Evolutionary conservation across 1,140 invertebrate genomes (phyloP).

Genomic region (Penaeus chinensis): DNA sequence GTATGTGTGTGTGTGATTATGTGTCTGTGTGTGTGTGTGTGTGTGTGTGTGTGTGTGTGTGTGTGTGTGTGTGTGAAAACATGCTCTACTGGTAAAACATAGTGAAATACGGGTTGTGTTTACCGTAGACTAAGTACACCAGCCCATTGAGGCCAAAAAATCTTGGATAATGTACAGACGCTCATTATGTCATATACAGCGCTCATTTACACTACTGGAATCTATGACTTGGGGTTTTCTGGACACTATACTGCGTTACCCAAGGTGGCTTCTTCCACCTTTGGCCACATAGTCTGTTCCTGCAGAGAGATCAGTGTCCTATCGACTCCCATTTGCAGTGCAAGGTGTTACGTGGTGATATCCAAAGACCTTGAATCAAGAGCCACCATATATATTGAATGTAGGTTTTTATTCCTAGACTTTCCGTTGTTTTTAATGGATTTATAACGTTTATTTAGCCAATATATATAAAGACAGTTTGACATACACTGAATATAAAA

Average conservation of each 20-base stretch:
- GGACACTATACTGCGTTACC: not conserved
- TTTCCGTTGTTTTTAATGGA: no score
- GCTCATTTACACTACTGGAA: conserved; percentile 58
- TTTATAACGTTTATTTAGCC: no score
- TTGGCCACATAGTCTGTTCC: not conserved
- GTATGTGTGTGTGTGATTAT: no score
- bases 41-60: no score
- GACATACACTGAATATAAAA: no score
- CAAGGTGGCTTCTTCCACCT: not conserved
- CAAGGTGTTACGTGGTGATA: not conserved
- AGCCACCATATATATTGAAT: not conserved
- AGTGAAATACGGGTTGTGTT: no score
- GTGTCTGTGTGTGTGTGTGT: no score
- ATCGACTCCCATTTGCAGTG: not conserved
- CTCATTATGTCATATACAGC: conserved; percentile 42
- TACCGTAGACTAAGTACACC: no score
- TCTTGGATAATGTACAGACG: conserved; percentile 36
- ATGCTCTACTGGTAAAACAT: no score
- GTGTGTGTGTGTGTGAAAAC: no score
- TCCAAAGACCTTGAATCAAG: not conserved
- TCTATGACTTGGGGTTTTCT: conserved; percentile 25
- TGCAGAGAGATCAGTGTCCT: not conserved
- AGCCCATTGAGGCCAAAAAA: conserved; percentile 16
- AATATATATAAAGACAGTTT: no score
- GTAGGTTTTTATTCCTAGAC: no score